phyloP scores from a whole-genome alignment of 2,888 invertebrate genomes.

The Epinotia ramella region DNA sequence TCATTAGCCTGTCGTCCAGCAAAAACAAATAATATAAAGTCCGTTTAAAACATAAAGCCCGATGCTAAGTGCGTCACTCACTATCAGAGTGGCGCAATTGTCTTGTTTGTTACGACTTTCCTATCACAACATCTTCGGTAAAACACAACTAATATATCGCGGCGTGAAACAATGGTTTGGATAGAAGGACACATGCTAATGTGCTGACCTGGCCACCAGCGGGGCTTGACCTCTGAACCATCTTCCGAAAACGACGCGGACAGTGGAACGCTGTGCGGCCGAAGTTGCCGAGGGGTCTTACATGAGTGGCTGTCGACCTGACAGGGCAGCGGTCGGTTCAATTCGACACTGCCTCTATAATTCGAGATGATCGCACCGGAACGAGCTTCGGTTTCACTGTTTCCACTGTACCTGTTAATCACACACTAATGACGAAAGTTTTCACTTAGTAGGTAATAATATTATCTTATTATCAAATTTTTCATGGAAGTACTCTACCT shows the following conservation, averaged over 20 bases:
- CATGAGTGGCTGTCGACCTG: conserved; percentile 49
- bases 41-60: conserved; percentile 44
- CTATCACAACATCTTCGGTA: conserved; percentile 61
- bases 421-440: background rate
- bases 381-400: conserved; percentile 64
- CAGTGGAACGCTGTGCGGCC: conserved; percentile 48
- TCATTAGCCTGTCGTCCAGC: conserved; percentile 18
- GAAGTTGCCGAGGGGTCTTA: conserved; percentile 47
- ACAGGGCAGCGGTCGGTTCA: conserved; percentile 71
- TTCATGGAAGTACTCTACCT: too few relatives aligned
- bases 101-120: conserved; percentile 55
- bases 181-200: conserved; percentile 74
- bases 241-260: conserved; percentile 8
- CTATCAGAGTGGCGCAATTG: conserved; percentile 50
- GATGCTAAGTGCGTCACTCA: conserved; percentile 35
- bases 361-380: conserved; percentile 77
- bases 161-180: conserved; percentile 66
- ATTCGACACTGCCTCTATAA: conserved; percentile 71
- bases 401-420: conserved; percentile 57
- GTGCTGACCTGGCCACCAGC: conserved; percentile 52
- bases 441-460: too few relatives aligned
- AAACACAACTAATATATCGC: conserved; percentile 67
- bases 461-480: background rate
- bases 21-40: conserved; percentile 42
- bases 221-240: conserved; percentile 54